Evolutionary conservation across 2,888 invertebrate species (phyloP).

Genomic region (Fissipunctia ypsillon): DNA sequence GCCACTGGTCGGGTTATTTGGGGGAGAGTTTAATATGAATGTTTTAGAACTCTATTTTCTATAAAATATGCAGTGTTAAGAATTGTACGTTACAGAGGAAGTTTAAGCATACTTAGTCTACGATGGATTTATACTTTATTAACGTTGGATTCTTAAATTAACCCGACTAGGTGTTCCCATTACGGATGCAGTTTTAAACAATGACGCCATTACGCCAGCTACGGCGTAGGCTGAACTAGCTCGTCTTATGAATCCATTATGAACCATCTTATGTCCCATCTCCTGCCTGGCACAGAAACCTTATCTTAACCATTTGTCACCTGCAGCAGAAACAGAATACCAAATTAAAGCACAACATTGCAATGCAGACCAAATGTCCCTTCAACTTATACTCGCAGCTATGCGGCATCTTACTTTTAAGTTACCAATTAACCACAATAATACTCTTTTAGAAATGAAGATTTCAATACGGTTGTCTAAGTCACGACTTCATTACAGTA

Average conservation of each 20-base stretch:
- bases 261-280: constrained; percentile 41
- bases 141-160: too few species aligned
- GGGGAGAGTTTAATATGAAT: constrained; percentile 10
- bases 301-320: constrained; percentile 54
- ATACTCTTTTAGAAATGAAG: constrained; percentile 5
- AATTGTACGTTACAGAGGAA: background rate
- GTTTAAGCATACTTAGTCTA: too few species aligned
- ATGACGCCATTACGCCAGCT: constrained; percentile 10
- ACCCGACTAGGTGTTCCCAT: constrained; percentile 9
- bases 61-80: background rate
- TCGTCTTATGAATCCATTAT: constrained; percentile 41
- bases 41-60: constrained; percentile 25
- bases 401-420: background rate
- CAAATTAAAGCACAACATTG: constrained; percentile 28
- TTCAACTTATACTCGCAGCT: background rate
- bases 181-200: constrained; percentile 25
- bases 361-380: background rate
- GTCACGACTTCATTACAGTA: constrained; percentile 30
- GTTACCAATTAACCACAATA: background rate
- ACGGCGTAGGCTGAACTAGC: constrained; percentile 10
- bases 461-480: constrained; percentile 14
- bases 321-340: constrained; percentile 24
- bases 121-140: background rate
- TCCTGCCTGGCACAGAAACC: constrained; percentile 33
- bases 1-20: constrained; percentile 15